Evolutionary conservation across 2,113 vertebrate genomes (phyloP).

Genomic region (Brachypodius melanocephalos): DNA sequence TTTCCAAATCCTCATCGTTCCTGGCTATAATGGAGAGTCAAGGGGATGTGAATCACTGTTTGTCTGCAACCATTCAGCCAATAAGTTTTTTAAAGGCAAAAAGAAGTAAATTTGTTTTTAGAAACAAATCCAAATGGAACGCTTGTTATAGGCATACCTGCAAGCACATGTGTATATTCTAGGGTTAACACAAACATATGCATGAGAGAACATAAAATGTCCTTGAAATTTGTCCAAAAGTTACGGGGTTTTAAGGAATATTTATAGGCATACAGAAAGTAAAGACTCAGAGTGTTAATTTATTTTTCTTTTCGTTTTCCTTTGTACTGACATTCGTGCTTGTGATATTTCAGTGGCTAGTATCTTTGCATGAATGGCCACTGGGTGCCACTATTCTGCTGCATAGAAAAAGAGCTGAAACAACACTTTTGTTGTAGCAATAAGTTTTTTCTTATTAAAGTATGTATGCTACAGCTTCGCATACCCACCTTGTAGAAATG

Average conservation of each 20-base stretch:
- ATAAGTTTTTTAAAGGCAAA: neutral
- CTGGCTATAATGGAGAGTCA: neutral
- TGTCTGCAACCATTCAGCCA: neutral
- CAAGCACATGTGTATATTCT: neutral
- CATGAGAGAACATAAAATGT: neutral
- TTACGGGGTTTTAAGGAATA: neutral
- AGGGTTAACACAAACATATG: neutral
- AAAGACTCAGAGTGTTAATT: neutral
- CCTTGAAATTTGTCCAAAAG: neutral
- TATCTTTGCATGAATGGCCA: conserved; percentile 48
- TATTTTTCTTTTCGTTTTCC: neutral
- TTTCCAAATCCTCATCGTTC: neutral
- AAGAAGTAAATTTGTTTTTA: neutral
- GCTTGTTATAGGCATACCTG: neutral
- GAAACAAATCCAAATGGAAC: neutral
- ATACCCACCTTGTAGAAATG: neutral
- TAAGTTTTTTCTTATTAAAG: conserved; percentile 32
- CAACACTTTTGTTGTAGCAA: conserved; percentile 23
- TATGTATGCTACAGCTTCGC: neutral
- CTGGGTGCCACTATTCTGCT: conserved; percentile 71
- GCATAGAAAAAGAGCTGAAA: conserved; percentile 58
- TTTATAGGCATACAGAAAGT: neutral
- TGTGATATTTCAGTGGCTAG: neutral
- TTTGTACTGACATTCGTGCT: neutral
- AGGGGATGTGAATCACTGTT: neutral